Percentiles rank a stretch among this genome's conserved stretches.
These are phyloP conservation scores for Carcinoscorpius rotundicauda DNA, from an alignment of 1,140 invertebrate species.

Conservation along the genomic window DNA sequence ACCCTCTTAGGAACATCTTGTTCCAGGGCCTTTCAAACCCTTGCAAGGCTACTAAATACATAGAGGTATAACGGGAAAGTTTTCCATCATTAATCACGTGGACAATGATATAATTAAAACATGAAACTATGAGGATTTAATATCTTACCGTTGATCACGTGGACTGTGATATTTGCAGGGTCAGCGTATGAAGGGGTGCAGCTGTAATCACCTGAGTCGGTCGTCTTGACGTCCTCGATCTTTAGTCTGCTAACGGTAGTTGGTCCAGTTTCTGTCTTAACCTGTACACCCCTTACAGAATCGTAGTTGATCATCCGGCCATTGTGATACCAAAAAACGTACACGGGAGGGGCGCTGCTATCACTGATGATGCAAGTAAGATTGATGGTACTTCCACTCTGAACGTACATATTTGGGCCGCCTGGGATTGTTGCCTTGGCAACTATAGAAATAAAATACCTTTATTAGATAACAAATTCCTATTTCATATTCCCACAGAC, in stretches of 20 bases:
- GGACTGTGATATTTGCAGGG: slow-evolving; percentile 63
- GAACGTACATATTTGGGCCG: slow-evolving; percentile 65
- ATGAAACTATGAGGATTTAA: no score
- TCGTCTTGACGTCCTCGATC: slow-evolving; percentile 65
- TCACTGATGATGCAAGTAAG: slow-evolving; percentile 69
- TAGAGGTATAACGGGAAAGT: no score
- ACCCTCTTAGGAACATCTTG: no score
- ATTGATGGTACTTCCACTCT: slow-evolving; percentile 75
- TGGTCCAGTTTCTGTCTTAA: slow-evolving; percentile 79
- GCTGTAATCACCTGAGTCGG: slow-evolving; percentile 57
- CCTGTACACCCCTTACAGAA: slow-evolving; percentile 41
- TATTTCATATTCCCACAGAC: no score
- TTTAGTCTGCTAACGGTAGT: slow-evolving; percentile 75
- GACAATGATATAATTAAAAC: no score
- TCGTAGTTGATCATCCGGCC: slow-evolving; percentile 63
- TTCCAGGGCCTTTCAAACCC: no score
- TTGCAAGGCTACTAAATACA: no score
- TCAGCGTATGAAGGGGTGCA: slow-evolving; percentile 74
- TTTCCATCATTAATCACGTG: no score
- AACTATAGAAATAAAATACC: slow-evolving; percentile 44
- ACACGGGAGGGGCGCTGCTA: slow-evolving; percentile 66
- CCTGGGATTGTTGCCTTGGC: slow-evolving; percentile 69
- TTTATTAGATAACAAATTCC: no score
- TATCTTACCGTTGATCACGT: slow-evolving; percentile 64
- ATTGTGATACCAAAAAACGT: slow-evolving; percentile 68